Conservation (phyloP, 2,888 invertebrate species). For the Torymus texanus region DNA sequence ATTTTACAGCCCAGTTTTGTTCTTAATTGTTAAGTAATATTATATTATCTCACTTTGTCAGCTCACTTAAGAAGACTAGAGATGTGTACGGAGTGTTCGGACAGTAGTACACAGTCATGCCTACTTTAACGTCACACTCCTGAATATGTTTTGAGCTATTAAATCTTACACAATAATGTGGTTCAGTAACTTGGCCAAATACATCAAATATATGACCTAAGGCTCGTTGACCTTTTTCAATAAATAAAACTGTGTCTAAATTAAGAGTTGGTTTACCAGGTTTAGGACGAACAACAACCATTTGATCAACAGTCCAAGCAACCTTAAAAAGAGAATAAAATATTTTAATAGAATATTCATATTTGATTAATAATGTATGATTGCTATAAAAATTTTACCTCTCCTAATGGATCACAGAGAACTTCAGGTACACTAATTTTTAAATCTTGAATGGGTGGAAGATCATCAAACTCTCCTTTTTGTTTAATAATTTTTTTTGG, state of each 20-base stretch:
- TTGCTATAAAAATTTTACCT: conserved; percentile 72
- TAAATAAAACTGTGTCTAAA: conserved; percentile 90
- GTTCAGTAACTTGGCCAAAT: conserved; percentile 89
- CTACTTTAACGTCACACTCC: conserved; percentile 81
- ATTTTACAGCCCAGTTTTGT: no score
- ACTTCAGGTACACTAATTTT: conserved; percentile 86
- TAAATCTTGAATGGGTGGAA: conserved; percentile 89
- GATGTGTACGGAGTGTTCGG: conserved; percentile 86
- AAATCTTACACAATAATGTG: conserved; percentile 93
- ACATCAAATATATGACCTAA: conserved; percentile 93
- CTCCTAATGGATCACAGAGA: conserved; percentile 85
- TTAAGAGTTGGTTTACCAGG: conserved; percentile 87
- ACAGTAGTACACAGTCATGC: conserved; percentile 88
- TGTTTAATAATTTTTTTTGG: conserved; percentile 45
- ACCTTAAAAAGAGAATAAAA: conserved; percentile 73
- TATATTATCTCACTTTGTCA: conserved; percentile 80
- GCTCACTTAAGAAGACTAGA: conserved; percentile 84
- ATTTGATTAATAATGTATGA: conserved; percentile 13
- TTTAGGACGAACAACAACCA: conserved; percentile 84
- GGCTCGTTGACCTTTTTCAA: conserved; percentile 85
- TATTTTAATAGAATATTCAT: conserved; percentile 31
- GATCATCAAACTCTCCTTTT: conserved; percentile 81
- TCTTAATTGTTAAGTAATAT: conserved; percentile 8
- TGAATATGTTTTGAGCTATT: conserved; percentile 86
- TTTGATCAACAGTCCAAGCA: conserved; percentile 71